These are phyloP conservation scores for Acrocephalus scirpaceus DNA, from an alignment of 2,797 vertebrate genomes.

Conservation along the genomic window DNA sequence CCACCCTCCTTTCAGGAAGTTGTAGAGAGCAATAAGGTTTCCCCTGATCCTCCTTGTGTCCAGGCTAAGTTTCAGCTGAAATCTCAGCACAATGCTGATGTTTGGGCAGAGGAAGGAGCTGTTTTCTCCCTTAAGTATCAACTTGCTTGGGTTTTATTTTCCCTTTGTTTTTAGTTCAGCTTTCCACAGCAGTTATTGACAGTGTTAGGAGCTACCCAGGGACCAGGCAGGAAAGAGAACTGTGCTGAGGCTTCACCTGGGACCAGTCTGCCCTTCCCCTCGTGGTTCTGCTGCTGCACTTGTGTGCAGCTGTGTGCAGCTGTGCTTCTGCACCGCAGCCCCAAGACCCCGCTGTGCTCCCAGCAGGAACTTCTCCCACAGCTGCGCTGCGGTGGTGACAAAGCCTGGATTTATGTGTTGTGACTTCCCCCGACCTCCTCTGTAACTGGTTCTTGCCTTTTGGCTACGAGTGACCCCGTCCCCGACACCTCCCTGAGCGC, in stretches of 20 bases:
- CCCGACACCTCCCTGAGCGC: background rate
- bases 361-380: background rate
- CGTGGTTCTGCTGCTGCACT: fast-evolving
- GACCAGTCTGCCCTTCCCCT: background rate
- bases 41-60: background rate
- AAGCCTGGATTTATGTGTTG: background rate
- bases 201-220: background rate
- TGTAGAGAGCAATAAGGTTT: background rate
- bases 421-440: background rate
- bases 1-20: background rate
- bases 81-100: background rate
- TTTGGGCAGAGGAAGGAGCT: background rate
- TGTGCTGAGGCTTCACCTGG: background rate
- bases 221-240: background rate
- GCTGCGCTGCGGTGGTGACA: fast-evolving
- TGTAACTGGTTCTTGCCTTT: background rate
- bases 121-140: background rate
- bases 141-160: background rate
- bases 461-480: background rate
- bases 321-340: background rate
- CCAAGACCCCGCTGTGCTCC: fast-evolving
- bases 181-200: background rate
- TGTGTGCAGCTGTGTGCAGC: background rate
- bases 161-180: background rate
- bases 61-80: background rate